These are phyloP conservation scores for Echeneis naucrates DNA, from an alignment of 2,797 vertebrate genomes.

Conservation along the genomic window DNA sequence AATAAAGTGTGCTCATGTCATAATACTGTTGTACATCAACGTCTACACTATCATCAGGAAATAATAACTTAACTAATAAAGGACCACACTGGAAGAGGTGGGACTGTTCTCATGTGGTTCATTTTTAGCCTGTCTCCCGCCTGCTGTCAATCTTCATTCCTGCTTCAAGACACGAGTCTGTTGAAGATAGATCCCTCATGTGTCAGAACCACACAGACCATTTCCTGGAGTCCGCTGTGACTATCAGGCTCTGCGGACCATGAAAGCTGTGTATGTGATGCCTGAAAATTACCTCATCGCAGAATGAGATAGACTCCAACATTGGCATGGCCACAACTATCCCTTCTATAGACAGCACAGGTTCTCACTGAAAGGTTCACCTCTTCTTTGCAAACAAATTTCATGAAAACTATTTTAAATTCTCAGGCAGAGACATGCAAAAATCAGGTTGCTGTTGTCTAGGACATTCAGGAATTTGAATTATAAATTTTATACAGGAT, in stretches of 20 bases:
- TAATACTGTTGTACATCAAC: constrained; percentile 23
- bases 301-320: constrained; percentile 36
- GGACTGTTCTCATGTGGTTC: constrained; percentile 9
- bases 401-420: constrained; percentile 44
- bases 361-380: constrained; percentile 29
- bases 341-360: constrained; percentile 27
- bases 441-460: constrained; percentile 37
- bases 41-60: constrained; percentile 23
- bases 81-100: neutral
- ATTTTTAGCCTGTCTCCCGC: constrained; percentile 25
- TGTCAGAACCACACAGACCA: constrained; percentile 67
- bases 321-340: constrained; percentile 27
- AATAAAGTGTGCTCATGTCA: constrained; percentile 38
- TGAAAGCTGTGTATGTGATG: constrained; percentile 64
- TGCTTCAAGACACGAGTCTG: constrained; percentile 43
- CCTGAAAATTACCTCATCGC: constrained; percentile 65
- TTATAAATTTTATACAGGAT: constrained; percentile 39
- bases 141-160: constrained; percentile 61
- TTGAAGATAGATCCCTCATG: constrained; percentile 61
- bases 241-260: constrained; percentile 66
- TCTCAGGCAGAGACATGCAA: constrained; percentile 33
- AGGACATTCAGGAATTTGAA: constrained; percentile 42
- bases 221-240: constrained; percentile 65
- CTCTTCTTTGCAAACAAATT: constrained; percentile 36
- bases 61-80: constrained; percentile 7